Evolutionary conservation across 1,140 invertebrate species (phyloP), one percentile per base, ranked within the genome.

Genomic region (Cotesia chilonis): DNA sequence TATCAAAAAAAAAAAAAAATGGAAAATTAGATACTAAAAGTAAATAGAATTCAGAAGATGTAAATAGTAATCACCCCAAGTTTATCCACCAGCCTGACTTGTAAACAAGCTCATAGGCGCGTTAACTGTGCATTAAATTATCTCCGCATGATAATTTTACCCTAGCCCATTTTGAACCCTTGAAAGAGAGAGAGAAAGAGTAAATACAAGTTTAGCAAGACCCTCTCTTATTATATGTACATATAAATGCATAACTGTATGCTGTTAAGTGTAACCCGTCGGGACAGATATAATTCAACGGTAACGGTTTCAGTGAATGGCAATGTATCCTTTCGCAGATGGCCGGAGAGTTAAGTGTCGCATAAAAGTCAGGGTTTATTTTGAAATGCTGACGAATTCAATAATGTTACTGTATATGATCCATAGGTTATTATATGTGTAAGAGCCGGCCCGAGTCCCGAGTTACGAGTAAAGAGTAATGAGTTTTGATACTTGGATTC

Each of bases 301-400:
- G 38, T 59, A 59, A 4, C 57, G 57, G 38, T 59, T 70, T 51
- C 6, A 38, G 10, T 57, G 17, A 12, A 28, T 59, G 28, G 14
- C 17, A 47, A 47, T 47, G 41, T 10, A 47, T 65, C 38, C 12
- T 37, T 14, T 68, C 51, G 54, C 84, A 85, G 84, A 84, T 84
- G 83, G 83, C 75, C 72, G 52, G 76, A 76, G 76, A 79, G 78
- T 77, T 80, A 82, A 84, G 79, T 82, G 81, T 81, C 82, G 79
- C 76, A 82, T 84, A 84, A 82, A 65, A 84, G 77, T 79, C 72
- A 79, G 78, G 78, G 82, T 83, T 83, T 80, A 81, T 78, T 77
- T 72, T 10, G 72, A 78, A 77, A 75, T 14, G 76, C 73, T 80
- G 80, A 82, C 80, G 83, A 83, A 84, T 84, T 84, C 80, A 83